Conservation (phyloP, 2,113 vertebrate species). For the Australoheros scitulus region DNA sequence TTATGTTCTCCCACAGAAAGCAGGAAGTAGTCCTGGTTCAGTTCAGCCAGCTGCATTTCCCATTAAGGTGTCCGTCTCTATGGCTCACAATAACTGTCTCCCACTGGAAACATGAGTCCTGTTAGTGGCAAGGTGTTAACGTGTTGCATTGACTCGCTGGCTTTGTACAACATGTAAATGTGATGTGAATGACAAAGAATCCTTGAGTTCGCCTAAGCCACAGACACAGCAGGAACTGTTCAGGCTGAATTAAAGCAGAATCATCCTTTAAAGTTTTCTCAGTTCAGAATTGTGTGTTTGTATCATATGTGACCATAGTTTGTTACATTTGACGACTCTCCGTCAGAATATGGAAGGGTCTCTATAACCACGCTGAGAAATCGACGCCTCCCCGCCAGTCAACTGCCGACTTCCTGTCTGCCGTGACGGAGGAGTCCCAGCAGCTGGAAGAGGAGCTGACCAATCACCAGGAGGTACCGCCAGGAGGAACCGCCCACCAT, state of each 20-base stretch:
- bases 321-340: not conserved
- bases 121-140: not conserved
- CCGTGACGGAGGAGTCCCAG: conserved; percentile 77
- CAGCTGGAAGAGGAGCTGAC: conserved; percentile 82
- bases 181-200: too few species aligned
- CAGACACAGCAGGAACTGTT: not conserved
- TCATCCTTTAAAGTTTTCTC: not conserved
- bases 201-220: not conserved
- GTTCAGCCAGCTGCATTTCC: not conserved
- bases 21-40: not conserved
- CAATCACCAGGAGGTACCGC: conserved; percentile 82
- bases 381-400: conserved; percentile 86
- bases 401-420: conserved; percentile 85
- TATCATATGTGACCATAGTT: not conserved
- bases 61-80: rapidly evolving
- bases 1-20: rapidly evolving
- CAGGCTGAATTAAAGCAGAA: not conserved
- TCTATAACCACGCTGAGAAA: conserved; percentile 91
- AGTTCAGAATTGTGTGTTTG: not conserved
- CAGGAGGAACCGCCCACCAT: conserved; percentile 74
- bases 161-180: not conserved
- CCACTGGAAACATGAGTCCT: not conserved
- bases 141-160: rapidly evolving
- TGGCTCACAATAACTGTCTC: not conserved
- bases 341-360: conserved; percentile 91